These are phyloP conservation scores for Struthio camelus DNA, from an alignment of 2,113 vertebrate species.

Conservation along the genomic window DNA sequence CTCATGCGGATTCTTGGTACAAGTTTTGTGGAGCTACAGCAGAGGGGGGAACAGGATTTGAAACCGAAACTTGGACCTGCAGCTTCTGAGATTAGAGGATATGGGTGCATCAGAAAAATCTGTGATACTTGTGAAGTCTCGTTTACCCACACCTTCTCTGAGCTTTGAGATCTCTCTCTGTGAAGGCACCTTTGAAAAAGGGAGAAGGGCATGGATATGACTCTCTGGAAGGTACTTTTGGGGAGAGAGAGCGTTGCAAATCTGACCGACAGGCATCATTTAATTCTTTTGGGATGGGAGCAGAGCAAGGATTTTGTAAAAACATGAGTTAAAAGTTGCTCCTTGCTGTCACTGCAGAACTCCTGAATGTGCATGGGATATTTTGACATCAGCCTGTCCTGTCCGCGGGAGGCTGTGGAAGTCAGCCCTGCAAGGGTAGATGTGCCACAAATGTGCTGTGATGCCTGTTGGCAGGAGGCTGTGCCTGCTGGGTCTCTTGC, in stretches of 20 bases:
- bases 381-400: not conserved
- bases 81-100: not conserved
- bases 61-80: not conserved
- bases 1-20: not conserved
- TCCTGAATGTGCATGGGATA: not conserved
- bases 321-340: not conserved
- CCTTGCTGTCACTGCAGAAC: not conserved
- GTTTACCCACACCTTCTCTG: not conserved
- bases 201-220: not conserved
- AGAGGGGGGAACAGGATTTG: not conserved
- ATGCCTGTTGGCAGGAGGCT: not conserved
- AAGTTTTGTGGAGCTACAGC: constrained; percentile 1
- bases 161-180: not conserved
- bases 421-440: not conserved
- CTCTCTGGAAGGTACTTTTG: not conserved
- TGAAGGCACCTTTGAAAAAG: not conserved
- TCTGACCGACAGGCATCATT: not conserved
- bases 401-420: not conserved
- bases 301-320: not conserved
- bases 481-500: not conserved
- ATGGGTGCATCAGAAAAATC: not conserved
- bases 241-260: not conserved
- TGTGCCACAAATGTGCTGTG: not conserved
- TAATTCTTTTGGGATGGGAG: not conserved
- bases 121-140: rapidly evolving